These are phyloP conservation scores for Adelphocoris suturalis DNA, from an alignment of 2,888 invertebrate species.

Conservation along the genomic window DNA sequence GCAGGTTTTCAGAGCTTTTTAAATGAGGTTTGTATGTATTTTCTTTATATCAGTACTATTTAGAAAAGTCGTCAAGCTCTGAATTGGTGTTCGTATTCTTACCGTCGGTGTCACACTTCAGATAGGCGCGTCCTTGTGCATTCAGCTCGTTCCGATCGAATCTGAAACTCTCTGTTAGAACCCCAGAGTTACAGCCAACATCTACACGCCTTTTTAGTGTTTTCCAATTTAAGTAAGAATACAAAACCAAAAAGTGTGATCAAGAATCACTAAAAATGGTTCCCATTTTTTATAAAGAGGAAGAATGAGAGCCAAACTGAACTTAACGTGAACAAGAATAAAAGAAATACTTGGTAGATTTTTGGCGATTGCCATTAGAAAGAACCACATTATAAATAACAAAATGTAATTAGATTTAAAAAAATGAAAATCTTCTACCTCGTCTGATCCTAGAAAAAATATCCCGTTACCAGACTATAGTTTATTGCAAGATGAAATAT, in stretches of 20 bases:
- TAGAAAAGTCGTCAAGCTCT: conserved; percentile 57
- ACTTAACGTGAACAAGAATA: too few species aligned
- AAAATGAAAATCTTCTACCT: too few species aligned
- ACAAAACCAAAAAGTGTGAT: background rate
- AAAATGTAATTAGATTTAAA: too few species aligned
- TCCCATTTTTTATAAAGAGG: too few species aligned
- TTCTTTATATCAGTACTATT: background rate
- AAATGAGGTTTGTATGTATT: conserved; percentile 41
- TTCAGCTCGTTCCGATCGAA: conserved; percentile 88
- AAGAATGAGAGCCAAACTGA: too few species aligned
- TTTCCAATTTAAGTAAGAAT: background rate
- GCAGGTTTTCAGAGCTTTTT: conserved; percentile 48
- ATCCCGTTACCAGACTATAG: too few species aligned
- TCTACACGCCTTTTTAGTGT: background rate
- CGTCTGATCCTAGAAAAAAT: too few species aligned
- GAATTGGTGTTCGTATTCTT: conserved; percentile 79
- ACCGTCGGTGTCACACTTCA: conserved; percentile 91
- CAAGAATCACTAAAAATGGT: background rate
- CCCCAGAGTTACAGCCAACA: conserved; percentile 58
- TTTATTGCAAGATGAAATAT: too few species aligned
- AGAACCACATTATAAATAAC: too few species aligned
- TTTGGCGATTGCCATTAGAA: too few species aligned
- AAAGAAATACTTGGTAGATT: too few species aligned
- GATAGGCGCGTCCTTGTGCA: conserved; percentile 89
- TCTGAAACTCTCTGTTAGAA: conserved; percentile 80